These are phyloP conservation scores for Pterois miles DNA, from an alignment of 2,797 vertebrate species.

Conservation along the genomic window DNA sequence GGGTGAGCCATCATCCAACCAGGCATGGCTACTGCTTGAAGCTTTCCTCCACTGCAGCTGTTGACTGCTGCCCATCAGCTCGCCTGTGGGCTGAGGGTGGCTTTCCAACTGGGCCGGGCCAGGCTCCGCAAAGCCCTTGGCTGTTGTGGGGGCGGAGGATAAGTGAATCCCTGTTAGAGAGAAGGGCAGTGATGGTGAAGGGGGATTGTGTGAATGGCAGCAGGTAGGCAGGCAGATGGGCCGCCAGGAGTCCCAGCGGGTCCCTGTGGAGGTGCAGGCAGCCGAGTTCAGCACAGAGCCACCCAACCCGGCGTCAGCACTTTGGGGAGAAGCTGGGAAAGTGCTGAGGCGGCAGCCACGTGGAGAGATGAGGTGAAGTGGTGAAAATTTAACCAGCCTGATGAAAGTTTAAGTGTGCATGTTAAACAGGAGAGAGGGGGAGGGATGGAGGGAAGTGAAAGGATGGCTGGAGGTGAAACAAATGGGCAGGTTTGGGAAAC, in stretches of 20 bases:
- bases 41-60: constrained; percentile 35
- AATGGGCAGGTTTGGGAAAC: not conserved
- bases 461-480: constrained; percentile 19
- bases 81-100: constrained; percentile 18
- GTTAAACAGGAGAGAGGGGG: constrained; percentile 56
- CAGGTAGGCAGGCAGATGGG: constrained; percentile 57
- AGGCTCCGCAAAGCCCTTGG: not conserved
- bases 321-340: constrained; percentile 66
- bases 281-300: constrained; percentile 50
- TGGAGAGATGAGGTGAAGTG: constrained; percentile 65
- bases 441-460: not conserved
- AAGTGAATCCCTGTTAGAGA: constrained; percentile 1
- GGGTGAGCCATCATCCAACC: constrained; percentile 14
- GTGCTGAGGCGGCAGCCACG: constrained; percentile 69
- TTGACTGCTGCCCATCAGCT: constrained; percentile 28
- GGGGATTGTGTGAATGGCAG: constrained; percentile 35
- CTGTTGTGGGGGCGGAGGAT: not conserved
- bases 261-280: constrained; percentile 46
- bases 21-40: constrained; percentile 20
- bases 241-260: constrained; percentile 31
- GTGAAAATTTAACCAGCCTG: constrained; percentile 76
- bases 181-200: not conserved
- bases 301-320: constrained; percentile 61
- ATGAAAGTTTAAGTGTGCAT: constrained; percentile 78
- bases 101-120: constrained; percentile 8